Conservation (phyloP, 1,140 invertebrate species). For the Listronotus bonariensis region DNA sequence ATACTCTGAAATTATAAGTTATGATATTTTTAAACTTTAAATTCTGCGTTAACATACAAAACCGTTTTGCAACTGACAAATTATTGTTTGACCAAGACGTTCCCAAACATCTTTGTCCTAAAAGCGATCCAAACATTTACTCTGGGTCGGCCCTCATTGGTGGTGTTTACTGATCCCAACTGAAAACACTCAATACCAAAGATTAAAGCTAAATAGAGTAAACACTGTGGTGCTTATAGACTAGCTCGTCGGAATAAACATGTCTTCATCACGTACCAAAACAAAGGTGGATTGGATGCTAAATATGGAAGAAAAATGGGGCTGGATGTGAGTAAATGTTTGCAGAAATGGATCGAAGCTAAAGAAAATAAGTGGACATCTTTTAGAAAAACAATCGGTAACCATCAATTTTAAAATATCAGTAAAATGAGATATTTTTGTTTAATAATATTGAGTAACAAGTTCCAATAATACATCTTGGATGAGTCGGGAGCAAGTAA, state of each 20-base stretch:
- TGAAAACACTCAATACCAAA: constrained; percentile 37
- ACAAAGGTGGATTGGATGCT: constrained; percentile 17
- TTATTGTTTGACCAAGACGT: not conserved
- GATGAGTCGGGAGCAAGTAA: too few species aligned
- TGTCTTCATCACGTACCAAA: constrained; percentile 36
- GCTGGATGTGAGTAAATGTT: constrained; percentile 16
- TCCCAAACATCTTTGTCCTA: constrained; percentile 18
- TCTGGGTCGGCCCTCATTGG: constrained; percentile 9
- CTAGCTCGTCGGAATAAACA: constrained; percentile 23
- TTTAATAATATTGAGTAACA: too few species aligned
- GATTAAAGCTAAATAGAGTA: constrained; percentile 42
- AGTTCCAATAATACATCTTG: too few species aligned
- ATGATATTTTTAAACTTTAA: too few species aligned
- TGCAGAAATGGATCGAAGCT: not conserved
- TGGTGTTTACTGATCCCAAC: constrained; percentile 34
- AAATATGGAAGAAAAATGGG: constrained; percentile 30
- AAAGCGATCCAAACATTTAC: constrained; percentile 31
- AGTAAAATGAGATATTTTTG: too few species aligned
- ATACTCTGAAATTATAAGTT: too few species aligned
- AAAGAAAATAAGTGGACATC: not conserved
- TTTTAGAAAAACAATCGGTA: too few species aligned
- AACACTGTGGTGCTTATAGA: constrained; percentile 18
- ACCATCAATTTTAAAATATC: too few species aligned
- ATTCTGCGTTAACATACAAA: too few species aligned
- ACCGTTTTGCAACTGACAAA: too few species aligned